Evolutionary conservation across 2,797 vertebrate genomes (phyloP).

Genomic region (Phalanger gymnotis): DNA sequence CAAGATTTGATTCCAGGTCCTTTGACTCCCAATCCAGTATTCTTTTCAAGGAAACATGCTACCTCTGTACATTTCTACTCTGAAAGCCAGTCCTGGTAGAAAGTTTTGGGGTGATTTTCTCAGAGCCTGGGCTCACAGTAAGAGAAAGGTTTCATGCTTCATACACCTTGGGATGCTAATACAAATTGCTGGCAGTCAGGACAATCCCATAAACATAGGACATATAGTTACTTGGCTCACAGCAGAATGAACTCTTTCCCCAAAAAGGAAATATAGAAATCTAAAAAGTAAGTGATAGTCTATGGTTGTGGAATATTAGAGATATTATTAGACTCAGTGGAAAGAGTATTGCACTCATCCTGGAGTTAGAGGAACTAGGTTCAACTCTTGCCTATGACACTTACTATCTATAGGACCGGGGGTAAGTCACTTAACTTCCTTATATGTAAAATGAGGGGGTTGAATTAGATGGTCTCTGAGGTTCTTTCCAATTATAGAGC

Average conservation of each 20-base stretch:
- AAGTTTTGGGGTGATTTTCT: not conserved
- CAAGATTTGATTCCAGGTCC: not conserved
- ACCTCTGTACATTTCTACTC: not conserved
- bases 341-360: not conserved
- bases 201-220: not conserved
- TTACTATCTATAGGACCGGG: not conserved
- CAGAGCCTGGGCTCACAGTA: not conserved
- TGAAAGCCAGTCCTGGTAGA: not conserved
- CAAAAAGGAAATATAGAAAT: not conserved
- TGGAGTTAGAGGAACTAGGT: not conserved
- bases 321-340: not conserved
- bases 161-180: not conserved
- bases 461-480: not conserved
- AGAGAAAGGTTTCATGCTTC: conserved; percentile 19
- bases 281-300: conserved; percentile 8
- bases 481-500: not conserved
- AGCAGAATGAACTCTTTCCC: not conserved
- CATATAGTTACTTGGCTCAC: not conserved
- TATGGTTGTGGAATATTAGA: not conserved
- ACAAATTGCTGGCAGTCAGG: conserved; percentile 20
- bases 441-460: not conserved
- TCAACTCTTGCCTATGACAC: not conserved
- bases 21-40: not conserved
- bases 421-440: not conserved
- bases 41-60: not conserved